Evolutionary conservation across 2,888 invertebrate genomes (phyloP), one percentile per base, ranked within the genome.

Genomic region (Phalangium opilio): DNA sequence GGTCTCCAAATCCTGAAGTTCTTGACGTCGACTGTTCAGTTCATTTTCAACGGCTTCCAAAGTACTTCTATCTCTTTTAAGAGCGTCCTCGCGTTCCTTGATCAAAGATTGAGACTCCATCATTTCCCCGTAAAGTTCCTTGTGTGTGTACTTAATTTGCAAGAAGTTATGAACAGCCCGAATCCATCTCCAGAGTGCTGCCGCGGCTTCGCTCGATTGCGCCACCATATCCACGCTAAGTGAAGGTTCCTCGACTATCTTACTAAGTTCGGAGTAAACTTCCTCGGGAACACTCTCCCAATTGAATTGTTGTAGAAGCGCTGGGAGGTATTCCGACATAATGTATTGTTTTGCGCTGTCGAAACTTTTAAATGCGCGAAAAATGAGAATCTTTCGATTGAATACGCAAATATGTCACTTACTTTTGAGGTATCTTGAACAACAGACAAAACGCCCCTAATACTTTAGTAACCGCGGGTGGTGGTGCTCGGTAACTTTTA

Each of bases 181-280:
- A 27, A 42, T 42, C 42, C 42, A 42, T 8, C 18, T 11, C 8
- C 42, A 42, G 10, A 42, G n/a, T 3, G 42, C 15, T 8, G 42
- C 42, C 14, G 42, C 42, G 10, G 42, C 18, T 42, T 42, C 42
- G 19, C 42, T 42, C 18, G 42, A 15, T 10, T 27, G 27, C 27
- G 27, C 27, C 27, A 27, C 27, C 27, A 27, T 7, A 8, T 27
- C 27, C 5, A 27, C 27, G 27, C 27, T 27, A 4, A 27, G 8
- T 27, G 27, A 27, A 4, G 27, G 27, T 27, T 27, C 27, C 27
- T 27, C 27, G 27, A 27, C 27, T 8, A 27, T 7, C 8, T 27
- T 27, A 8, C 27, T 8, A 8, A 27, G 27, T 27, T 27, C 27
- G 5, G 27, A 27, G 8, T 27, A 27, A 27, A 27, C 27, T 4